Conservation (phyloP, 2,888 invertebrate genomes). For the Drosophila mercatorum region DNA sequence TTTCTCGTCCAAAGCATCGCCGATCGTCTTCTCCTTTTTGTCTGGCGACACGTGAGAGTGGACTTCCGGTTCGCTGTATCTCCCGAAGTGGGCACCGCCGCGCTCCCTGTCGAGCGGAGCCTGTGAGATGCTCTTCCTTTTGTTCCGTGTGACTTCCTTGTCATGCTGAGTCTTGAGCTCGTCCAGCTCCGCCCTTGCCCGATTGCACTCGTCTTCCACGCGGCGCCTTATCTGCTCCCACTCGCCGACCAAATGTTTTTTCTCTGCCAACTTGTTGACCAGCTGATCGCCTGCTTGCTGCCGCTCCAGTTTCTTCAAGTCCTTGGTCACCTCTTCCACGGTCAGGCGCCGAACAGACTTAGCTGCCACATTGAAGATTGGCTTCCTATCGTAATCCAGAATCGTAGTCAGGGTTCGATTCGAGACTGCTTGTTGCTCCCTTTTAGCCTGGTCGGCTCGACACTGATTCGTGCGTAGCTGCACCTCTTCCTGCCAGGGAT, state of each 20-base stretch:
- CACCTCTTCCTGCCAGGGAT: constrained; percentile 23
- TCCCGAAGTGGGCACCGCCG: constrained; percentile 26
- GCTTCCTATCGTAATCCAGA: background rate
- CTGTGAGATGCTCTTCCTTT: too few species aligned
- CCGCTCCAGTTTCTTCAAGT: constrained; percentile 9
- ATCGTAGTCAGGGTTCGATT: background rate
- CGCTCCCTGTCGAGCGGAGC: background rate
- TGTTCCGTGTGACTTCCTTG: background rate
- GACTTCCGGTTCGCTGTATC: too few species aligned
- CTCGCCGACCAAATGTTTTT: constrained; percentile 19
- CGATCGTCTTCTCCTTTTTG: constrained; percentile 8
- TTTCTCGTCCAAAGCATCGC: constrained; percentile 29
- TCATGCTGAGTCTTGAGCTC: background rate
- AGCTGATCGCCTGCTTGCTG: background rate
- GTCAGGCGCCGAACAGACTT: background rate
- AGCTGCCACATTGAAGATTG: background rate
- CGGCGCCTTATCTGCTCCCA: constrained; percentile 31
- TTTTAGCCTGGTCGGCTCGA: background rate
- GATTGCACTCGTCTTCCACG: constrained; percentile 28
- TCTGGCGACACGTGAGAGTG: accelerated
- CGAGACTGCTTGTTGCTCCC: background rate
- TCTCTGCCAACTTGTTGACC: constrained; percentile 16
- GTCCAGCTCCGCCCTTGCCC: constrained; percentile 27
- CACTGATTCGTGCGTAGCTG: constrained; percentile 6
- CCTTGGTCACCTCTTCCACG: background rate